These are phyloP conservation scores for Chironomus tepperi DNA, from an alignment of 1,140 invertebrate genomes.

Conservation along the genomic window DNA sequence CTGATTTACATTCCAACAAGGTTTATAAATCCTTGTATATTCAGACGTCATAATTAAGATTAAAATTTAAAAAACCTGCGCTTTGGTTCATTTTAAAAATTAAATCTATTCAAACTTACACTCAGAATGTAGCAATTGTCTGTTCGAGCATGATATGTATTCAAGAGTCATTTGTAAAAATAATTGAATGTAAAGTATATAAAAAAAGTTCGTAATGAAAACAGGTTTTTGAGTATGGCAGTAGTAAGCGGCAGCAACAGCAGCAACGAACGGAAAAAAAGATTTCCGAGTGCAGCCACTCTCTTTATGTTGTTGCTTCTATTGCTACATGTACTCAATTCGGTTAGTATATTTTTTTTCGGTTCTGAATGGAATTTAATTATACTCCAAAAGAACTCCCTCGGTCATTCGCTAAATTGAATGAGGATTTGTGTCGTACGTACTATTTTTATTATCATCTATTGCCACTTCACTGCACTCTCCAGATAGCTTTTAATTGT, in stretches of 20 bases:
- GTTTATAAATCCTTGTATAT: too few species aligned
- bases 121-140: not conserved
- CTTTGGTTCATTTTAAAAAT: too few species aligned
- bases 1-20: too few species aligned
- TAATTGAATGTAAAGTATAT: not conserved
- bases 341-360: not conserved
- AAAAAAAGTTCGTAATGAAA: constrained; percentile 18
- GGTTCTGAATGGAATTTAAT: constrained; percentile 21
- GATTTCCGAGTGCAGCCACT: not conserved
- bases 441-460: not conserved
- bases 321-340: not conserved
- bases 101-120: too few species aligned
- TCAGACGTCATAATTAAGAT: too few species aligned
- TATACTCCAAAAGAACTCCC: not conserved
- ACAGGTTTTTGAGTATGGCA: constrained; percentile 18
- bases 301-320: not conserved
- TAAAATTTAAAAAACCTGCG: too few species aligned
- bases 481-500: not conserved
- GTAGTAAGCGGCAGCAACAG: not conserved
- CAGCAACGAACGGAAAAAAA: not conserved
- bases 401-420: not conserved
- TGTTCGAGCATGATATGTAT: constrained; percentile 11
- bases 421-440: not conserved
- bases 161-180: constrained; percentile 22
- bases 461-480: not conserved